Evolutionary conservation across 2,888 invertebrate species (phyloP).

Genomic region (Patella caerulea): DNA sequence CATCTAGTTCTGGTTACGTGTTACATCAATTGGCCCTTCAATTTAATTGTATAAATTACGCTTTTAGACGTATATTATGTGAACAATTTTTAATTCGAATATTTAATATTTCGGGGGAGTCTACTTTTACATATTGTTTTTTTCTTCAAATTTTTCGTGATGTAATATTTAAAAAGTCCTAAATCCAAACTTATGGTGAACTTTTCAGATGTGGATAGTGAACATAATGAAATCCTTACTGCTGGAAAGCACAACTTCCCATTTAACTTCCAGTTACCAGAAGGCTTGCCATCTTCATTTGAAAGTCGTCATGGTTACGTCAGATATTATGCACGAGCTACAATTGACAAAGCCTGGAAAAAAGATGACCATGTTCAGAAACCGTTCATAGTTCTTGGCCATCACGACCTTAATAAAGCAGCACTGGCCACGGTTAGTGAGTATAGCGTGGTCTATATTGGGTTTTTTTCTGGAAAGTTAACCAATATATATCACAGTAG

Average conservation of each 20-base stretch:
- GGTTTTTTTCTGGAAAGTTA: no score
- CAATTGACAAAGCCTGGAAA: conserved; percentile 85
- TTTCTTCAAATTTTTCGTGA: no score
- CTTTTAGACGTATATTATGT: no score
- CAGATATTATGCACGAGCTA: conserved; percentile 85
- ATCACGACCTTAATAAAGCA: conserved; percentile 82
- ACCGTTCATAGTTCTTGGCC: conserved; percentile 85
- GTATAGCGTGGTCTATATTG: neutral
- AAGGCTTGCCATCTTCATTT: conserved; percentile 65
- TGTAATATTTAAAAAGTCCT: no score
- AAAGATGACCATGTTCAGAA: conserved; percentile 87
- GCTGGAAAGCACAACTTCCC: conserved; percentile 83
- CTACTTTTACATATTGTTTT: no score
- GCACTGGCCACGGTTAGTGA: conserved; percentile 47
- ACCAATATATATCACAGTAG: no score
- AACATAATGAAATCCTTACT: conserved; percentile 73
- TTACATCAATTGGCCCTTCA: no score
- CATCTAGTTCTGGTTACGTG: no score
- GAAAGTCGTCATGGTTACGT: conserved; percentile 77
- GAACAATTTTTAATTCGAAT: no score
- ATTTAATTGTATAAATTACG: no score
- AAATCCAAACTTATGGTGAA: no score
- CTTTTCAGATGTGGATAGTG: conserved; percentile 1
- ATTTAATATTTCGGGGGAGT: no score
- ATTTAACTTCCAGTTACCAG: conserved; percentile 82